Base-by-base conservation (phyloP, 2,797 vertebrate species). In the Liparis tanakae region DNA sequence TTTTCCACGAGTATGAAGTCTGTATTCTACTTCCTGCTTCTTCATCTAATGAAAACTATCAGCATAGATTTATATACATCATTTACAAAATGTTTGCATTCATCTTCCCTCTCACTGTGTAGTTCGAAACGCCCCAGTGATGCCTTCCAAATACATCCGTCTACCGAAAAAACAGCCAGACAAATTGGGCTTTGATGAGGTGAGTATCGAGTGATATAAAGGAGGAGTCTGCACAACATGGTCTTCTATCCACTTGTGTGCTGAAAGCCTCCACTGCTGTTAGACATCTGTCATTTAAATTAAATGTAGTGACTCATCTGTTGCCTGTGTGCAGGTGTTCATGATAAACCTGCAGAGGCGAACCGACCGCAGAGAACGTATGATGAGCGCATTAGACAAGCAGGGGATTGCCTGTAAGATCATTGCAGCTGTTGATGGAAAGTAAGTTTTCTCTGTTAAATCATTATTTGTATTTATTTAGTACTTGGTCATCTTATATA, bases 111-210 rank as follows among this genome's bases (percentile, higher is more conserved):
- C 71, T 90, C 44, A 79, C 74, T 88, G 25, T 92, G 34, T 91
- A 99, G 98, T 99, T 36, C 94, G 96, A 82, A 94, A 94, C 69
- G 93, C 96, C 85, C 96, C 96, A 3, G 78, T 97, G 82, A 94
- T 96, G 79, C 96, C 96, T 17, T 99, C 98, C 30, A 93, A 92
- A 79, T 94, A 95, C 85, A 86, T 99, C 78, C 94, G 81, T 1
- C 82, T 93, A 70, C 94, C 94, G 60, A 91, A 78, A 8, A 98
- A 96, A 88, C 88, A 90, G 55, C 95, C 95, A 5, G 96, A 98
- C 93, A 99, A 98, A 95, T 93, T 99, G 95, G 98, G 96, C 72
- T 99, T 99, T 91, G 96, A 99, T 85, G 98, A 99, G 95, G 98
- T 99, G 94, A 91, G 94, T 82, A 74, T 68, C 0, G 57, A 80